These are phyloP conservation scores for Hemicordylus capensis DNA, from an alignment of 2,113 vertebrate species.

Conservation along the genomic window DNA sequence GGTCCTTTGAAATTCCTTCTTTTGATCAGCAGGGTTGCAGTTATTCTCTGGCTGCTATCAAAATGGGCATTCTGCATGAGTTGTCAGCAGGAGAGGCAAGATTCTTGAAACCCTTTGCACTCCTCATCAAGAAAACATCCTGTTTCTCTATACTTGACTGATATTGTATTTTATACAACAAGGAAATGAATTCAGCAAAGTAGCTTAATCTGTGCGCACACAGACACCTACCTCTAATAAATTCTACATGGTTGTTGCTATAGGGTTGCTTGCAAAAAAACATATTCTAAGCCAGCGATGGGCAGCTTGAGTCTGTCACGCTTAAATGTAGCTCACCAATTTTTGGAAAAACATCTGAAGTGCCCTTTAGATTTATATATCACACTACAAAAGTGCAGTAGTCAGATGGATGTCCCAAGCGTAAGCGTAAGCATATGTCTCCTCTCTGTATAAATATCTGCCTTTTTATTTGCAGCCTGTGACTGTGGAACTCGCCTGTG, in stretches of 20 bases:
- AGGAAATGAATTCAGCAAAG: background rate
- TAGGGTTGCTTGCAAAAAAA: background rate
- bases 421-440: too few relatives aligned
- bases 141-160: background rate
- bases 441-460: background rate
- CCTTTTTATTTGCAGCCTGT: slow-evolving; percentile 80
- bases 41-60: background rate
- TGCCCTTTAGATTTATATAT: too few relatives aligned
- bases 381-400: too few relatives aligned
- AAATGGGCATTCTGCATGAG: background rate
- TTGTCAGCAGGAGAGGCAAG: background rate
- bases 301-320: background rate
- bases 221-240: background rate
- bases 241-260: background rate
- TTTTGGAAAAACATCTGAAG: background rate
- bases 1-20: background rate
- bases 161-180: background rate
- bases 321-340: background rate
- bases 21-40: background rate
- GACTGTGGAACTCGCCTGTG: slow-evolving; percentile 88
- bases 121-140: background rate
- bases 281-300: background rate
- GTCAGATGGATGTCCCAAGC: background rate
- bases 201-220: too few relatives aligned
- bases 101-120: background rate